Evolutionary conservation across 2,888 invertebrate species (phyloP).

Genomic region (Ephialtes manifestator): DNA sequence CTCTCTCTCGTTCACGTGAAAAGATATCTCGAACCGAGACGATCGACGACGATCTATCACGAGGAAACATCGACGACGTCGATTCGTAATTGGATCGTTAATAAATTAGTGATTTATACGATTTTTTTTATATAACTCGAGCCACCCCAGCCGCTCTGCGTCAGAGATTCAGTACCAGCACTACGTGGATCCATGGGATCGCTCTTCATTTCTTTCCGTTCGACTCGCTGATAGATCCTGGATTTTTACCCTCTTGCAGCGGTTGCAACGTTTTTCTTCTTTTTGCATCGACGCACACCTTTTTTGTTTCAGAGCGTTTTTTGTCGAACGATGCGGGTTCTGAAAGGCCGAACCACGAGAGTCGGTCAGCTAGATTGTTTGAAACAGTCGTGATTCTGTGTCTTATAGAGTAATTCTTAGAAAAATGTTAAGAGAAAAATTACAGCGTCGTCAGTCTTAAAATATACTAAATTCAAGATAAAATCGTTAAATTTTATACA

Average conservation of each 20-base stretch:
- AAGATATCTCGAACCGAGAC: conserved; percentile 56
- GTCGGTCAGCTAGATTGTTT: neutral
- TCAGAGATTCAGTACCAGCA: conserved; percentile 10
- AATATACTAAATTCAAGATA: neutral
- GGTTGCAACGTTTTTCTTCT: neutral
- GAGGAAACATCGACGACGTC: conserved; percentile 69
- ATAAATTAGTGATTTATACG: conserved; percentile 73
- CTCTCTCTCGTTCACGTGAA: conserved; percentile 4
- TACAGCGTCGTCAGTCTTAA: too few species aligned
- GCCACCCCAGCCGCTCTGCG: conserved; percentile 26
- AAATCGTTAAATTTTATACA: neutral
- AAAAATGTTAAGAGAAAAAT: neutral
- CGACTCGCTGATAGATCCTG: conserved; percentile 8
- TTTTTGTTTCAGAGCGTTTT: neutral
- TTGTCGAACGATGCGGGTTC: neutral
- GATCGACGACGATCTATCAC: conserved; percentile 72
- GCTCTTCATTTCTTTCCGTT: conserved; percentile 22
- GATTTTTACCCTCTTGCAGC: conserved; percentile 6
- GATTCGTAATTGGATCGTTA: conserved; percentile 73
- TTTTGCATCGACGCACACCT: conserved; percentile 13
- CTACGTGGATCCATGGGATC: neutral
- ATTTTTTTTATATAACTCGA: conserved; percentile 48
- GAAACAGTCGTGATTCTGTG: neutral
- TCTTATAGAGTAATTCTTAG: neutral
- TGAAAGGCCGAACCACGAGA: neutral